Base-by-base conservation (phyloP, 2,113 vertebrate species). In the Coryphaenoides rupestris region DNA sequence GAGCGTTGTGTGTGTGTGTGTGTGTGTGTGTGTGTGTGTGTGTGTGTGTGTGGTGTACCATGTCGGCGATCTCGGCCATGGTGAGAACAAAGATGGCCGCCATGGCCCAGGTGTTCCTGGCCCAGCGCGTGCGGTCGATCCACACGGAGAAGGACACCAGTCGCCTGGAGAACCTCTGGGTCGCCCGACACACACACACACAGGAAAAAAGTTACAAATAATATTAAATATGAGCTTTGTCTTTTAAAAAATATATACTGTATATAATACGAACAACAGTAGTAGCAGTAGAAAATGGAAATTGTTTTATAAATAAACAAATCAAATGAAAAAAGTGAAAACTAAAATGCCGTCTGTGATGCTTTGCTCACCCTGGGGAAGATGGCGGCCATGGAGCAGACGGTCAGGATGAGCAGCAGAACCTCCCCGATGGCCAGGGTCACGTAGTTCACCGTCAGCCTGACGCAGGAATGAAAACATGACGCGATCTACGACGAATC, bases 41-140 rank as follows among this genome's bases (percentile, higher is more conserved):
- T 33, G 5, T 40, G 33, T 40, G 33, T 40, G 9, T 40, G 9
- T 40, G 33, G 19, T 93, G 85, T 87, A 98, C 96, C 95, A 98
- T 98, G 72, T 96, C 95, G 64, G 95, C 93, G 0, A 94, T 90
- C 55, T 95, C 92, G 0, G 94, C 92, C 93, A 93, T 94, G 19
- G 92, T 95, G 33, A 98, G 87, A 49, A 97, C 95, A 89, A 98
- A 87, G 76, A 98, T 94, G 75, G 95, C 94, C 0, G 95, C 88
- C 93, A 95, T 95, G 19, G 95, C 96, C 95, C 96, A 98, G 0
- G 90, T 96, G 86, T 98, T 98, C 68, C 95, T 92, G 0, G 95
- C 96, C 96, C 96, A 98, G 5, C 95, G 93, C 0, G 95, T 98
- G 62, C 90, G 90, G 84, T 98, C 95, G 0, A 98, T 96, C 96